These are phyloP conservation scores for Drosophila birchii DNA, from an alignment of 2,888 invertebrate species.

Conservation along the genomic window DNA sequence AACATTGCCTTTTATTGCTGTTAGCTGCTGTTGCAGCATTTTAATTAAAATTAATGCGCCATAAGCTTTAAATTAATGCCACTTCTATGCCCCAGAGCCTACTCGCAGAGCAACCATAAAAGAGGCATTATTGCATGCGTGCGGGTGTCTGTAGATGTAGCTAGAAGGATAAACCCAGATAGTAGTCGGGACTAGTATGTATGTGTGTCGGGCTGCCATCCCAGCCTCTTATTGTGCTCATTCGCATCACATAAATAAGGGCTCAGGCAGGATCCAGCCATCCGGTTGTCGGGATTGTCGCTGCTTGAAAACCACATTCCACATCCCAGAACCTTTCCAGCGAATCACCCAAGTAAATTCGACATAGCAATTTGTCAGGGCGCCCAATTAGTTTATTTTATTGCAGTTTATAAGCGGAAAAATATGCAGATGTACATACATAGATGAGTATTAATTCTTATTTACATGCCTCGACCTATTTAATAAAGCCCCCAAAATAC, in stretches of 20 bases:
- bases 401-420: constrained; percentile 54
- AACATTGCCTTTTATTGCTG: constrained; percentile 35
- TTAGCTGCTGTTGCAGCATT: constrained; percentile 46
- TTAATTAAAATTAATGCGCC: constrained; percentile 68
- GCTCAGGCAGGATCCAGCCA: constrained; percentile 27
- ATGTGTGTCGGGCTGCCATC: constrained; percentile 7
- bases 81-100: constrained; percentile 33
- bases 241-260: constrained; percentile 59
- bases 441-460: constrained; percentile 20
- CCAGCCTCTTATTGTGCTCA: constrained; percentile 11
- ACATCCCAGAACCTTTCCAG: constrained; percentile 1
- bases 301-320: neutral
- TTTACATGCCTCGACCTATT: constrained; percentile 2
- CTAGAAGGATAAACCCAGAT: constrained; percentile 14
- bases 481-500: constrained; percentile 4
- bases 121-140: constrained; percentile 34
- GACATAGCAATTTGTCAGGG: constrained; percentile 55
- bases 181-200: constrained; percentile 15
- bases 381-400: constrained; percentile 58
- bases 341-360: constrained; percentile 39
- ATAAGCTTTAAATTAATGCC: constrained; percentile 57
- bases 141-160: constrained; percentile 13
- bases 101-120: constrained; percentile 33
- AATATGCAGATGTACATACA: constrained; percentile 50
- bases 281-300: constrained; percentile 21